phyloP scores from a whole-genome alignment of 1,140 invertebrate genomes.

The Megathymus violae region DNA sequence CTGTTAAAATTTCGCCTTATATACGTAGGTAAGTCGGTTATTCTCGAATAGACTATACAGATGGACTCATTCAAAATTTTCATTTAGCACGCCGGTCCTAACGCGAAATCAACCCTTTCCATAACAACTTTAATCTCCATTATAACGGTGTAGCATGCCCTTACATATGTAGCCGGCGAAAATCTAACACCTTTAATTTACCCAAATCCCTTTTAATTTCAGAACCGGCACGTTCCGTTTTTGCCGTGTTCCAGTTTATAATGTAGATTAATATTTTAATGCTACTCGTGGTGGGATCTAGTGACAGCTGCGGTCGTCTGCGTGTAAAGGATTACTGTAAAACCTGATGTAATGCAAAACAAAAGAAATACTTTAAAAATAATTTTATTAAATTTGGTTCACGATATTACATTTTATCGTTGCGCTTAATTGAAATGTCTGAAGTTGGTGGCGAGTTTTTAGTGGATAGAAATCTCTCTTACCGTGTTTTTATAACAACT shows the following conservation, averaged over 20 bases:
- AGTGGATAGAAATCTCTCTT: no score
- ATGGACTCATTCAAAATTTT: constrained; percentile 23
- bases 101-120: constrained; percentile 38
- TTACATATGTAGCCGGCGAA: constrained; percentile 44
- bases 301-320: constrained; percentile 6
- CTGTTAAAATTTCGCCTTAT: not conserved
- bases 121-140: constrained; percentile 42
- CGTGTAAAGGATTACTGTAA: constrained; percentile 8
- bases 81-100: constrained; percentile 35
- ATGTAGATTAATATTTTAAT: constrained; percentile 54
- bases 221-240: constrained; percentile 59
- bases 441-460: no score
- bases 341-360: constrained; percentile 1
- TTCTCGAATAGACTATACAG: constrained; percentile 19
- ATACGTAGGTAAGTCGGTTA: not conserved
- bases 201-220: constrained; percentile 66
- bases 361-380: not conserved
- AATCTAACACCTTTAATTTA: constrained; percentile 68
- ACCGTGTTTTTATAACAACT: no score
- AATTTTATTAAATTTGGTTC: no score
- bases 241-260: constrained; percentile 47
- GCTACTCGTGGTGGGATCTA: constrained; percentile 30
- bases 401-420: no score
- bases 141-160: constrained; percentile 38
- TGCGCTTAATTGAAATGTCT: no score